These are phyloP conservation scores for Helicoverpa zea DNA, from an alignment of 1,140 invertebrate species.

Conservation along the genomic window DNA sequence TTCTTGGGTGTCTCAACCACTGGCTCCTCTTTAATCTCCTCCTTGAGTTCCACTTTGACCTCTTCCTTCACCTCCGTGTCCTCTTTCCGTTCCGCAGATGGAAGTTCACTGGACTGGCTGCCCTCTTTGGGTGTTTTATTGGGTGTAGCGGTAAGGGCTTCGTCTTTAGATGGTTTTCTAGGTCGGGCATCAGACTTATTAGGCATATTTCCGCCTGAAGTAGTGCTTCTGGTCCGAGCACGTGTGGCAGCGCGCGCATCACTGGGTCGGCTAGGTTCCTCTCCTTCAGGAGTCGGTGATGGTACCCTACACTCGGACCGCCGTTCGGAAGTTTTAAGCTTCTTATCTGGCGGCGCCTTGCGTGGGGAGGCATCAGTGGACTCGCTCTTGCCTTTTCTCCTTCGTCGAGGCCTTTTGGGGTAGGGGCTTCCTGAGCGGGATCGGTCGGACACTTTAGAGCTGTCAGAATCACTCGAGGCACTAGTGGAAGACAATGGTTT, in stretches of 20 bases:
- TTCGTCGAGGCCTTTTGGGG: slow-evolving; percentile 76
- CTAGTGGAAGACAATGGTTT: slow-evolving; percentile 86
- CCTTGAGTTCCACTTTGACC: slow-evolving; percentile 54
- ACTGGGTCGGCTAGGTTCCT: slow-evolving; percentile 89
- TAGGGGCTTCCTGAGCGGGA: slow-evolving; percentile 77
- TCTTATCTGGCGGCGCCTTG: slow-evolving; percentile 93
- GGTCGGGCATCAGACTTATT: slow-evolving; percentile 87
- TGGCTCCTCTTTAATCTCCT: background rate
- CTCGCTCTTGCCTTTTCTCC: slow-evolving; percentile 76
- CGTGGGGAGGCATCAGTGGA: slow-evolving; percentile 85
- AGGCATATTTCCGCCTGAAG: slow-evolving; percentile 89
- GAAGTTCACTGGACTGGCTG: slow-evolving; percentile 87
- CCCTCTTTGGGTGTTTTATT: slow-evolving; percentile 86
- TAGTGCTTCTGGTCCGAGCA: slow-evolving; percentile 89
- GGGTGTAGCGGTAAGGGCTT: slow-evolving; percentile 69
- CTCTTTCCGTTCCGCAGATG: slow-evolving; percentile 90
- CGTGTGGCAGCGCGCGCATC: slow-evolving; percentile 84
- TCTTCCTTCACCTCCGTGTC: slow-evolving; percentile 88
- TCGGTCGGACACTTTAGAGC: slow-evolving; percentile 78
- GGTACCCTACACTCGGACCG: slow-evolving; percentile 91
- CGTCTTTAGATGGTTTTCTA: slow-evolving; percentile 88
- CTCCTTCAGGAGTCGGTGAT: slow-evolving; percentile 91
- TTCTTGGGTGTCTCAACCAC: slow-evolving; percentile 52
- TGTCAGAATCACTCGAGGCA: slow-evolving; percentile 85
- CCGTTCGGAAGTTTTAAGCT: slow-evolving; percentile 95